phyloP scores from a whole-genome alignment of 2,797 vertebrate species.

The Synaphobranchus kaupii region DNA sequence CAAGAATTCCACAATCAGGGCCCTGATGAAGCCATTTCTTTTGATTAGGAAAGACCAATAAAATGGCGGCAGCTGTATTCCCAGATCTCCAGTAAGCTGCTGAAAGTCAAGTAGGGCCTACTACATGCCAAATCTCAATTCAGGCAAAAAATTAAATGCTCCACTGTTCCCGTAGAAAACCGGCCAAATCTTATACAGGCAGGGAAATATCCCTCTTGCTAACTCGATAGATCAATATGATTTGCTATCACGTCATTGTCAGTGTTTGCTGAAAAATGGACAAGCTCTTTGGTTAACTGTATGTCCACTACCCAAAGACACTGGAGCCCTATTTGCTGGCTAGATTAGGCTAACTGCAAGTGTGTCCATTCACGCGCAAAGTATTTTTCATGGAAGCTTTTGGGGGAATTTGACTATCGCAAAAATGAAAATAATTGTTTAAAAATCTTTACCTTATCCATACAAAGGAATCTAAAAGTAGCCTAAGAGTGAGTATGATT shows the following conservation, averaged over 20 bases:
- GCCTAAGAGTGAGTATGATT: not conserved
- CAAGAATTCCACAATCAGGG: not conserved
- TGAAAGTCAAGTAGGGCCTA: no score
- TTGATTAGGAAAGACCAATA: not conserved
- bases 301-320: not conserved
- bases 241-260: not conserved
- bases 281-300: not conserved
- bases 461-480: not conserved
- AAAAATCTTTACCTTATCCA: not conserved
- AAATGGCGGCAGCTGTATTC: not conserved
- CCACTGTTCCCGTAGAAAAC: not conserved
- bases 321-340: not conserved
- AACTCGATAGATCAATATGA: not conserved
- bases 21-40: not conserved
- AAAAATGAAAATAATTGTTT: not conserved
- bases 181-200: no score
- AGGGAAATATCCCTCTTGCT: not conserved
- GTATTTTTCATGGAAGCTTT: not conserved
- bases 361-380: not conserved
- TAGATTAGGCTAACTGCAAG: not conserved
- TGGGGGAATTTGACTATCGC: not conserved
- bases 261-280: not conserved
- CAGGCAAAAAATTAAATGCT: not conserved
- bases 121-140: not conserved
- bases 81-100: not conserved